Conservation (phyloP, 1,140 invertebrate species). For the Heliconius congener region DNA sequence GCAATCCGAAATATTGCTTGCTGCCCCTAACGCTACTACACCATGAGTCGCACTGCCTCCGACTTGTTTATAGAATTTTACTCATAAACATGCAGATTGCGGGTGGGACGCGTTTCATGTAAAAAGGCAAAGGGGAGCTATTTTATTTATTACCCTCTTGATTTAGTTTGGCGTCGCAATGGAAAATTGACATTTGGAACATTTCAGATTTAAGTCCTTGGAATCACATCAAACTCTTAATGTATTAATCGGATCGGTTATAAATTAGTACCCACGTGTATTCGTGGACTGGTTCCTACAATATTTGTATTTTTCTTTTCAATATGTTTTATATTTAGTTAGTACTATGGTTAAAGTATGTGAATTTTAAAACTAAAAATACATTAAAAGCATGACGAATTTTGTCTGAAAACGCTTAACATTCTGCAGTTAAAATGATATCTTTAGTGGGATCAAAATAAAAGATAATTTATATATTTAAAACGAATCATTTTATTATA, state of each 20-base stretch:
- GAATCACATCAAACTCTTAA: neutral
- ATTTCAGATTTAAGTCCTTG: conserved; percentile 44
- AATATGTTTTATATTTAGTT: too few species aligned
- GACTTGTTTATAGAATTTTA: conserved; percentile 80
- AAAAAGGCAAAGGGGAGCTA: conserved; percentile 71
- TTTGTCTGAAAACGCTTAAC: too few species aligned
- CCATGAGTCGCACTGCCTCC: conserved; percentile 58
- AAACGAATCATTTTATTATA: too few species aligned
- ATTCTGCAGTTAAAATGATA: too few species aligned
- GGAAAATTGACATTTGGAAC: conserved; percentile 58
- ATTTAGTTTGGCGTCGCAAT: conserved; percentile 62
- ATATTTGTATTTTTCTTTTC: too few species aligned
- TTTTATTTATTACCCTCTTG: conserved; percentile 80
- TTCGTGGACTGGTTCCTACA: too few species aligned
- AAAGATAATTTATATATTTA: too few species aligned
- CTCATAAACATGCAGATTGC: conserved; percentile 81
- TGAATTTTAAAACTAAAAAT: too few species aligned
- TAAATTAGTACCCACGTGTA: neutral
- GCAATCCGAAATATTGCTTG: conserved; percentile 76
- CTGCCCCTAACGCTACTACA: conserved; percentile 58
- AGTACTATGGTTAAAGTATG: too few species aligned
- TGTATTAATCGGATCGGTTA: neutral
- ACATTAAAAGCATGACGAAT: too few species aligned
- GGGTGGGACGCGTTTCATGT: conserved; percentile 77
- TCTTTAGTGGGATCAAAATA: too few species aligned